Conservation (phyloP, 53 echinoderm and acorn worm genomes). For the Patiria pectinifera region DNA sequence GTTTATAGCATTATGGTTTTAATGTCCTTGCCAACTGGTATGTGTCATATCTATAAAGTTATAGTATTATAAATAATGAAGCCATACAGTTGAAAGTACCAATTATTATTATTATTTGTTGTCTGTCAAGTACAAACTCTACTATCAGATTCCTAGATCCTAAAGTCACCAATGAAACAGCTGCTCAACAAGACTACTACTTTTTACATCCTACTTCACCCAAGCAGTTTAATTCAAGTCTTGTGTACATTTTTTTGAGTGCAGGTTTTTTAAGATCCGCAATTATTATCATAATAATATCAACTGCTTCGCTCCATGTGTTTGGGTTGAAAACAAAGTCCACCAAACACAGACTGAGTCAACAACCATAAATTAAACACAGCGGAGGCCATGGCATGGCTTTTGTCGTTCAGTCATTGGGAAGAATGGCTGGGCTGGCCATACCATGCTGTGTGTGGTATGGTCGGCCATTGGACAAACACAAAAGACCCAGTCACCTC, state of each 20-base stretch:
- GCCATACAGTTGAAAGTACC: no score
- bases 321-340: slow-evolving; percentile 65
- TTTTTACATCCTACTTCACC: slow-evolving; percentile 16
- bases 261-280: slow-evolving; percentile 18
- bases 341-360: slow-evolving; percentile 48
- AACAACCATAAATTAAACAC: slow-evolving; percentile 56
- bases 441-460: slow-evolving; percentile 45
- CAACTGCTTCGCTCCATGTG: slow-evolving; percentile 44
- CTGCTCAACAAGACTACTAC: neutral
- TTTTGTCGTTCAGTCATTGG: slow-evolving; percentile 33
- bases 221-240: slow-evolving; percentile 19
- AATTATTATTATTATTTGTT: no score
- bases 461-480: slow-evolving; percentile 34
- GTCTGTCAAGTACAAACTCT: no score
- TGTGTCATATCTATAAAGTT: no score
- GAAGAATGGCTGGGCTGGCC: neutral
- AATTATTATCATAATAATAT: slow-evolving; percentile 66
- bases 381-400: slow-evolving; percentile 7
- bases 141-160: neutral
- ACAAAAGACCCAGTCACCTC: slow-evolving; percentile 47
- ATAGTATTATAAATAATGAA: no score
- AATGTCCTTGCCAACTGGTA: no score
- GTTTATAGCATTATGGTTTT: no score
- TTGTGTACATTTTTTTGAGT: slow-evolving; percentile 53
- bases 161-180: neutral